Conservation (phyloP, 2,888 invertebrate genomes). For the Myathropa florea region DNA sequence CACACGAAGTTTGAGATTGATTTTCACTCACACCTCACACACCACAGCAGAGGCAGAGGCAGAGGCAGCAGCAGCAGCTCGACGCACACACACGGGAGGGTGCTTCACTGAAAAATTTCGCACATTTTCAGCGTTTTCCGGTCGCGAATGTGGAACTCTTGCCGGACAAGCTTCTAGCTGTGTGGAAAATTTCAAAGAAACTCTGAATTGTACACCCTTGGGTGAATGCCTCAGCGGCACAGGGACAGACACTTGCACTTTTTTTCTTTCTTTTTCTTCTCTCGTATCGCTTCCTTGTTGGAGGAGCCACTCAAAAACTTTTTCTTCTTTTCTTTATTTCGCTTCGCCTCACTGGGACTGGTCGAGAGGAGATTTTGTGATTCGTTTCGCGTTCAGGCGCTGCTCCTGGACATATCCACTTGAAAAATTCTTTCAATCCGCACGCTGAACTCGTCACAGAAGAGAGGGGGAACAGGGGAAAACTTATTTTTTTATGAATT, state of each 20-base stretch:
- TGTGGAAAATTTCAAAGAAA: conserved; percentile 5
- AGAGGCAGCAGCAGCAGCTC: not conserved
- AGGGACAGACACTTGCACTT: conserved; percentile 70
- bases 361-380: conserved; percentile 1
- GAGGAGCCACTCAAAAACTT: conserved; percentile 34
- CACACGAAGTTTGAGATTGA: conserved; percentile 59
- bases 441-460: not conserved
- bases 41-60: not conserved
- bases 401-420: conserved; percentile 43
- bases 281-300: conserved; percentile 19
- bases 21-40: conserved; percentile 63
- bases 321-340: conserved; percentile 11
- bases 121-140: conserved; percentile 55
- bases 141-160: conserved; percentile 15
- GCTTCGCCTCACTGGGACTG: conserved; percentile 33
- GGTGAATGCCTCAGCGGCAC: conserved; percentile 52
- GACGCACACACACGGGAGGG: conserved; percentile 14
- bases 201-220: conserved; percentile 26
- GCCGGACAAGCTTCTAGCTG: not conserved
- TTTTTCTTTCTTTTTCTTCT: too few species aligned
- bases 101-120: conserved; percentile 56
- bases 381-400: not conserved
- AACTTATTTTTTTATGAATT: not conserved
- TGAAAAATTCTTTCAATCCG: not conserved
- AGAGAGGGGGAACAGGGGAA: not conserved